Conservation (phyloP, 2,888 invertebrate species). For the Odontomyia ornata region DNA sequence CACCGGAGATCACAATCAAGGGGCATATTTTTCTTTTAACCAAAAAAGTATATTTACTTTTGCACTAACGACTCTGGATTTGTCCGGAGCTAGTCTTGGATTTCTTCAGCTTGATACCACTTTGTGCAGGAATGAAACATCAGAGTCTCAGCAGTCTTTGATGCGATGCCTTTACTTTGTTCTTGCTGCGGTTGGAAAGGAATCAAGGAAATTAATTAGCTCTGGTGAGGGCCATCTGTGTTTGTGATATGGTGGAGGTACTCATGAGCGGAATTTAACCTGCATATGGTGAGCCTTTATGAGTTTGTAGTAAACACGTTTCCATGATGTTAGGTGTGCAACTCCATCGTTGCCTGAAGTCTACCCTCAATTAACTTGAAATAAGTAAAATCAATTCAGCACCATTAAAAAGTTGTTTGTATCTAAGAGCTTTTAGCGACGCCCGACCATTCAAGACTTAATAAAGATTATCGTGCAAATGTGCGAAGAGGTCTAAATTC, state of each 20-base stretch:
- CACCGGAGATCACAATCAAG: conserved; percentile 49
- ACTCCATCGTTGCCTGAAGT: background rate
- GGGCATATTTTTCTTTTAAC: conserved; percentile 45
- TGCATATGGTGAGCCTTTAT: background rate
- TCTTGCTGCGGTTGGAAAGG: conserved; percentile 36
- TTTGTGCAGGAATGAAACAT: conserved; percentile 2
- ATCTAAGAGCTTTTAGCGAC: background rate
- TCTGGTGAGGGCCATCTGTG: conserved; percentile 47
- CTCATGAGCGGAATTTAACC: background rate
- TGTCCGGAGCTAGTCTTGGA: background rate
- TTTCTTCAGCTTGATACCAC: background rate
- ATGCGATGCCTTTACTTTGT: conserved; percentile 33
- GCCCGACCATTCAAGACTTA: background rate
- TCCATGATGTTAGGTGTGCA: too few species aligned
- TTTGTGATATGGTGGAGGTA: background rate
- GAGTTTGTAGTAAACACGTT: too few species aligned
- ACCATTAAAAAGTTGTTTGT: background rate
- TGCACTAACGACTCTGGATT: conserved; percentile 35
- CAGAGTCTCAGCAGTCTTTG: background rate
- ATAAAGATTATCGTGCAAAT: background rate
- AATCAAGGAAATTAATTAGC: conserved; percentile 50
- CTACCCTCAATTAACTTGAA: background rate
- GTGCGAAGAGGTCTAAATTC: background rate
- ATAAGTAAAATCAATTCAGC: background rate
- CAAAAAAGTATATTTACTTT: conserved; percentile 37